Evolutionary conservation across 2,888 invertebrate species (phyloP).

Genomic region (Cotesia congregata): DNA sequence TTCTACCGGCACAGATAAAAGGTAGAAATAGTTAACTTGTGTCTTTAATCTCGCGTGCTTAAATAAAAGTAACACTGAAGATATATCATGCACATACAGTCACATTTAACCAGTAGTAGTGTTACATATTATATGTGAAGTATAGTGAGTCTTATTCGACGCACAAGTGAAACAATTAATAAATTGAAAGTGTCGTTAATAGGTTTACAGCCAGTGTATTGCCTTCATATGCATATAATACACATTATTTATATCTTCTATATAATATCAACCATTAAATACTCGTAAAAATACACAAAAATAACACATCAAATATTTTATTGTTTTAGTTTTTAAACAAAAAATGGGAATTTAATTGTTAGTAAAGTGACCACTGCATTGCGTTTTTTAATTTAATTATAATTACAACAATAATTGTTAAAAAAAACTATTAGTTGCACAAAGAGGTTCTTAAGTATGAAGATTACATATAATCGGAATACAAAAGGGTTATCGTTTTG

Average conservation of each 20-base stretch:
- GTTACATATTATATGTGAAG: not conserved
- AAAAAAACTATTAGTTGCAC: not conserved
- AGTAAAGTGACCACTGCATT: not conserved
- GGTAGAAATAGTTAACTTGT: conserved; percentile 9
- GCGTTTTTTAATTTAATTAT: no score
- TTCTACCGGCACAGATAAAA: conserved; percentile 29
- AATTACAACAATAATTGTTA: not conserved
- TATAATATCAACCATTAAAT: conserved; percentile 23
- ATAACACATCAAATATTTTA: no score
- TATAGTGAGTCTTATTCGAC: conserved; percentile 23
- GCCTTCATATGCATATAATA: conserved; percentile 18
- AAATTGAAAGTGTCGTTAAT: conserved; percentile 47
- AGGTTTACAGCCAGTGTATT: conserved; percentile 37
- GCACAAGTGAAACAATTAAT: conserved; percentile 49
- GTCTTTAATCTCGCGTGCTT: conserved; percentile 21
- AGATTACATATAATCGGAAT: conserved; percentile 16
- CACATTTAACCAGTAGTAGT: conserved; percentile 25
- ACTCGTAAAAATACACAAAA: not conserved
- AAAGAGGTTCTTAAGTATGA: conserved; percentile 30
- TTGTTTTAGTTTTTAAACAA: no score
- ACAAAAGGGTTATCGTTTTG: conserved; percentile 28
- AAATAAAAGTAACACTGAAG: conserved; percentile 19
- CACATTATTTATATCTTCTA: conserved; percentile 8
- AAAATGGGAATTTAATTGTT: no score
- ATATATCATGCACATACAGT: conserved; percentile 18